Base-by-base conservation (phyloP, 2,888 invertebrate genomes). In the Syrista parreyssii region DNA sequence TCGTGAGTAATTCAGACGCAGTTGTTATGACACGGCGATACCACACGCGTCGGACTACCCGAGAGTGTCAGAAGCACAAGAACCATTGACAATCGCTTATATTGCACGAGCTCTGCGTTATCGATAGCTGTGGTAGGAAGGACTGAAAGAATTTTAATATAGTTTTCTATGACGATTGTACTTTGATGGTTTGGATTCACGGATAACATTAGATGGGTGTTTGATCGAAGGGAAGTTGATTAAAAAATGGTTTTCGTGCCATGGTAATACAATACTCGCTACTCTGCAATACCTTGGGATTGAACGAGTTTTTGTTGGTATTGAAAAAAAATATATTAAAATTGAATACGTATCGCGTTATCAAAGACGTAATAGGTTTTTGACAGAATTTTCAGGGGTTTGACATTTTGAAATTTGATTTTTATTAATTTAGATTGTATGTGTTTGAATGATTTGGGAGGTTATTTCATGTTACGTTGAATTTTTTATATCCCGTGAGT, bases 11-110 rank as follows among this genome's bases (percentile, higher is more conserved):
- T 80, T 83, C 82, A 84, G 82, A 82, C 79, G 77, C 72, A 75
- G 74, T 75, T 81, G 82, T 84, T 84, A 83, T 83, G 82, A 83
- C 82, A 83, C 81, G 77, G 79, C 78, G 81, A 82, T 82, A 81
- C 80, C 75, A 76, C 74, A 75, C 75, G 69, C 31, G 73, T 68
- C 12, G 71, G 9, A 33, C 74, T 74, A 31, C 15, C 12, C 74
- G 6, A 35, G 74, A 55, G 55, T 55, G 55, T 55, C 55, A 55
- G 23, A 55, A 23, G 55, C 55, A 55, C 23, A 55, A 23, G 55
- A 55, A 9, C 23, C 23, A 23, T 55, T 55, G 55, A 55, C 23
- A 55, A 55, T 55, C 55, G 23, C 23, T 55, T 55, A 55, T 55
- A 55, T 55, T 55, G 23, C 55, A 55, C 55, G 55, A 55, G 55